Evolutionary conservation across 2,888 invertebrate genomes (phyloP), one percentile per base, ranked within the genome.

Genomic region (Nezara viridula): DNA sequence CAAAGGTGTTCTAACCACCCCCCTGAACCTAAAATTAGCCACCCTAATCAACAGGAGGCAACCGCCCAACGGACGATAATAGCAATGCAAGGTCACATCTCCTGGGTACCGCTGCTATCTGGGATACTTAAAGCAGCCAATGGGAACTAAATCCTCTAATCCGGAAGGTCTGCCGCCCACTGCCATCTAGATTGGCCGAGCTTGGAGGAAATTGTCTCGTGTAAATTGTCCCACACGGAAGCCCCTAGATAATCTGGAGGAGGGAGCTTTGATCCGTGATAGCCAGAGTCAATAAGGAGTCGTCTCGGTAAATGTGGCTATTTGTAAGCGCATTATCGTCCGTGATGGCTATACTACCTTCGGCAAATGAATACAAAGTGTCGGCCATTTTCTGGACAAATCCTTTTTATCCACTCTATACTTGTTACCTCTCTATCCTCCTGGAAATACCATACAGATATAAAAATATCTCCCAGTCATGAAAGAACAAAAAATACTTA

Each of bases 221-320:
- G 86, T 86, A 86, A 86, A 86, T 86, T 86, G 86, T 86, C 86
- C 44, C 81, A 81, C 81, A 81, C 81, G 81, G 81, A 47, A 44
- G 81, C 81, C n/a, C 81, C 44, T 81, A 81, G 81, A 81, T 81
- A 81, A 81, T 81, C 81, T 81, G 44, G 44, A 81, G 81, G 81
- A 81, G 81, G 81, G 81, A 81, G 44, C 81, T 47, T 40, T 81
- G 81, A 81, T 81, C 81, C 81, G 81, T 47, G 81, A 81, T 81
- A 81, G 86, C 44, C n/a, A 12, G 50, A 55, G 86, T 50, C 86
- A 55, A 55, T 50, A 55, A 55, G 50, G 50, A 55, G 52, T 55
- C 86, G 50, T 52, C 32, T 32, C 27, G 37, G 86, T 37, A 86
- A 86, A 86, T 86, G 86, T 55, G 86, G 86, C 86, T 86, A 86